Conservation (phyloP, 2,797 vertebrate genomes). For the Pseudochirops corinnae region DNA sequence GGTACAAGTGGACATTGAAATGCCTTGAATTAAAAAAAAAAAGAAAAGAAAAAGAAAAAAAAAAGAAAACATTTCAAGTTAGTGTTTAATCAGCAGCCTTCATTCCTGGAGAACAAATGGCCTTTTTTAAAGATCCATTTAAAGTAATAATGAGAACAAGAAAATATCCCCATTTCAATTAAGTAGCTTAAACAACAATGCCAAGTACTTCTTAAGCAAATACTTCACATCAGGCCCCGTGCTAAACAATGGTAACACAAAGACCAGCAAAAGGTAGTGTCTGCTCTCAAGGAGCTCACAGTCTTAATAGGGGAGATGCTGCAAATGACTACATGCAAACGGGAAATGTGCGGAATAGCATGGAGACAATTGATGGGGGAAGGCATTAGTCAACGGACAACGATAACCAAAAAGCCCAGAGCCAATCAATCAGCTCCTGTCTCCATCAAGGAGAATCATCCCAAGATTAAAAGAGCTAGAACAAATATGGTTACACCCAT, state of each 20-base stretch:
- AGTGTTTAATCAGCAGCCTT: constrained; percentile 55
- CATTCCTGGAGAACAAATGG: neutral
- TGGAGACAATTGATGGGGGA: neutral
- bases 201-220: neutral
- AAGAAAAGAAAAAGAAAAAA: neutral
- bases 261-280: neutral
- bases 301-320: neutral
- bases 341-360: neutral
- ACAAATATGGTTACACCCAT: neutral
- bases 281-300: neutral
- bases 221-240: neutral
- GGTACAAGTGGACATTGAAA: constrained; percentile 23
- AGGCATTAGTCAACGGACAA: neutral
- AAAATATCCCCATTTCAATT: neutral
- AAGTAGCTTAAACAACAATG: neutral
- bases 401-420: neutral
- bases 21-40: constrained; percentile 58
- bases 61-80: neutral
- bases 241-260: neutral
- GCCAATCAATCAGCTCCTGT: neutral
- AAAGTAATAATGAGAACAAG: neutral
- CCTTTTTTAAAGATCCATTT: neutral
- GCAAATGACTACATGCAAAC: neutral
- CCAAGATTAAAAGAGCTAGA: neutral
- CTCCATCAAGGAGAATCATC: neutral